phyloP scores from a whole-genome alignment of 2,888 invertebrate genomes.

The Cerceris ruficornis region DNA sequence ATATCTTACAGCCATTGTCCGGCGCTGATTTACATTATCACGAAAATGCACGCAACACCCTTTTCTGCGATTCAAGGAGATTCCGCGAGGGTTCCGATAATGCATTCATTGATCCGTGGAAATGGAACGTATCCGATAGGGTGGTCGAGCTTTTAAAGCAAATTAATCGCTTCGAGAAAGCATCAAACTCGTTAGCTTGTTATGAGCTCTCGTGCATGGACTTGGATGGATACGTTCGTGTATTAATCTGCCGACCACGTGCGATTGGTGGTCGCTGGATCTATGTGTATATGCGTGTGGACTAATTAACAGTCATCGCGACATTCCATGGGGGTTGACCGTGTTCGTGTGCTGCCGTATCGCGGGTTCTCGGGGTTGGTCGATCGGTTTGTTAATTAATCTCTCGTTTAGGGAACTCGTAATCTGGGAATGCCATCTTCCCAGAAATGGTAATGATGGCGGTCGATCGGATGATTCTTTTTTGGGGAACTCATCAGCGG shows the following conservation, averaged over 20 bases:
- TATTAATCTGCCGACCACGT: slow-evolving; percentile 9
- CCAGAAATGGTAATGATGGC: too few relatives aligned
- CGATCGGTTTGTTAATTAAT: not conserved
- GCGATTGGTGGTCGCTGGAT: slow-evolving; percentile 3
- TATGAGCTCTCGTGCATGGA: slow-evolving; percentile 13
- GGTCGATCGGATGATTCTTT: too few relatives aligned
- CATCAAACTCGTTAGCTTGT: slow-evolving; percentile 26
- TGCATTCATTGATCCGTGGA: slow-evolving; percentile 27
- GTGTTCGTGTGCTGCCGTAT: slow-evolving; percentile 2
- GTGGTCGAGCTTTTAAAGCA: slow-evolving; percentile 34
- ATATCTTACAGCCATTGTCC: too few relatives aligned
- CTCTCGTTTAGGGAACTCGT: not conserved
- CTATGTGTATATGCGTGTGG: slow-evolving; percentile 9
- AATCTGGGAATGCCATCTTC: too few relatives aligned
- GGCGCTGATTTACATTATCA: too few relatives aligned
- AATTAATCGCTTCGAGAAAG: slow-evolving; percentile 50
- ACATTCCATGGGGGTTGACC: slow-evolving; percentile 4
- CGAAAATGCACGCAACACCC: too few relatives aligned
- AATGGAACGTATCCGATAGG: slow-evolving; percentile 12
- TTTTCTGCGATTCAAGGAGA: too few relatives aligned
- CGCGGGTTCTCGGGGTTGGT: not conserved
- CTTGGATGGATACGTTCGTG: not conserved
- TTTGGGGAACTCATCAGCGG: too few relatives aligned
- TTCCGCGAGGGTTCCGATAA: not conserved
- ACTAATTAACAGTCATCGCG: slow-evolving; percentile 40